Conservation (phyloP, 2,113 vertebrate species). For the Platysteira castanea region DNA sequence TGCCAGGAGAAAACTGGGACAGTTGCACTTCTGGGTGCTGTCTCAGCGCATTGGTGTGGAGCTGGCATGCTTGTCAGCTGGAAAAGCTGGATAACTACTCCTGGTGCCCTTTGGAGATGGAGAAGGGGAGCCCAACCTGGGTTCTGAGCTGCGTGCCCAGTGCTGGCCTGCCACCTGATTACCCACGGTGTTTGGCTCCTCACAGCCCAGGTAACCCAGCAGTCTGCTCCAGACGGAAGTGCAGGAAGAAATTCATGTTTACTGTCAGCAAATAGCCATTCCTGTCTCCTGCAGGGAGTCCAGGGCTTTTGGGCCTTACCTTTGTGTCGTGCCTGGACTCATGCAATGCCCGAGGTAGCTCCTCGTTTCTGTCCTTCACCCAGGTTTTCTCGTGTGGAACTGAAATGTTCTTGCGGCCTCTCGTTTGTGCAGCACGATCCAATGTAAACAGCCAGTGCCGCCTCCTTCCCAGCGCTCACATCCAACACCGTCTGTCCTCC, state of each 20-base stretch:
- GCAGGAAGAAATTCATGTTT: not conserved
- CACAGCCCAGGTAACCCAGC: not conserved
- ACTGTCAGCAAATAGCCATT: not conserved
- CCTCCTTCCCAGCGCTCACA: not conserved
- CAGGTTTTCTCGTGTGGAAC: not conserved
- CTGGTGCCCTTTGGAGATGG: not conserved
- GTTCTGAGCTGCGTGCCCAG: not conserved
- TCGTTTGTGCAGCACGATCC: not conserved
- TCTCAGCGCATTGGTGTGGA: slow-evolving; percentile 19
- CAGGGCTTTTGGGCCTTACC: not conserved
- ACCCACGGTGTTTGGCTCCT: not conserved
- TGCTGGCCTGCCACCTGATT: not conserved
- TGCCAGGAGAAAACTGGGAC: slow-evolving; percentile 36
- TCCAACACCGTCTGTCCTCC: rapidly evolving
- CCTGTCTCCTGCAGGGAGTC: not conserved
- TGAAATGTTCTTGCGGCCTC: not conserved
- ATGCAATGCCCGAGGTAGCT: not conserved
- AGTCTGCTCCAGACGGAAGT: not conserved
- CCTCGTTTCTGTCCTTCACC: not conserved
- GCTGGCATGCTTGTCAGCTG: not conserved
- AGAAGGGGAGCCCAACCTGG: not conserved
- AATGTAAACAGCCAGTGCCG: not conserved
- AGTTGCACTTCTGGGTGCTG: slow-evolving; percentile 42
- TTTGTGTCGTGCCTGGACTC: not conserved
- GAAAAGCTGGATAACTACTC: not conserved